Evolutionary conservation across 2,888 invertebrate species (phyloP).

Genomic region (Cacoxenus indagator): DNA sequence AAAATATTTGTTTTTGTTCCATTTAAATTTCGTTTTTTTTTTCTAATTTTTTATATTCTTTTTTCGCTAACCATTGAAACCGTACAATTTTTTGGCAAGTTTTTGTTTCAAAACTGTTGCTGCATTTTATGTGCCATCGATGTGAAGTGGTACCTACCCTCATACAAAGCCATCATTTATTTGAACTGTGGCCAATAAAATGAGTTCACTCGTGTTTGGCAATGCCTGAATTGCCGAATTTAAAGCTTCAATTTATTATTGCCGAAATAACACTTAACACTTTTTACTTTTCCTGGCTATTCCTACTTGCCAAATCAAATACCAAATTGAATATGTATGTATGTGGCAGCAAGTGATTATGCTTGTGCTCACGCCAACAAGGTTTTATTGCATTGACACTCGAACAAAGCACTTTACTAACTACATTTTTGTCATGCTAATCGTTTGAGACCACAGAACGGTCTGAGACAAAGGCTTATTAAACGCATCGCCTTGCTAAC

Average conservation of each 20-base stretch:
- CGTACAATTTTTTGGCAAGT: slow-evolving; percentile 4
- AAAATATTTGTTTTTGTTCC: slow-evolving; percentile 47
- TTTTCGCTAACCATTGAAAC: not conserved
- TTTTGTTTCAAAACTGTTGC: slow-evolving; percentile 1
- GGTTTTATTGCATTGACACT: not conserved
- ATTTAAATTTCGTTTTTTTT: slow-evolving; percentile 30
- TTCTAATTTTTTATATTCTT: not conserved
- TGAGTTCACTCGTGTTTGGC: not conserved
- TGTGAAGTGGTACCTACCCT: not conserved
- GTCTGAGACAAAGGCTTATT: not conserved
- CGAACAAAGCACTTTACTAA: not conserved
- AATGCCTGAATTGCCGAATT: not conserved
- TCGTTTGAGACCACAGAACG: not conserved
- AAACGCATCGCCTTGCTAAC: no score
- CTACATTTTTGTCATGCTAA: not conserved
- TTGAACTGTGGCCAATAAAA: not conserved
- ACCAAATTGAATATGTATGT: no score
- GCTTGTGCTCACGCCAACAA: no score
- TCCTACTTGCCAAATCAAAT: no score
- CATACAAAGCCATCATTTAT: not conserved
- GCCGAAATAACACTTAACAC: not conserved
- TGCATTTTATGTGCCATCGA: slow-evolving; percentile 13
- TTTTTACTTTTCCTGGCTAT: not conserved
- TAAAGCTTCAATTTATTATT: not conserved
- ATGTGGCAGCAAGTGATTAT: no score